Base-by-base conservation (phyloP, 2,113 vertebrate species). In the Tapirus terrestris region DNA sequence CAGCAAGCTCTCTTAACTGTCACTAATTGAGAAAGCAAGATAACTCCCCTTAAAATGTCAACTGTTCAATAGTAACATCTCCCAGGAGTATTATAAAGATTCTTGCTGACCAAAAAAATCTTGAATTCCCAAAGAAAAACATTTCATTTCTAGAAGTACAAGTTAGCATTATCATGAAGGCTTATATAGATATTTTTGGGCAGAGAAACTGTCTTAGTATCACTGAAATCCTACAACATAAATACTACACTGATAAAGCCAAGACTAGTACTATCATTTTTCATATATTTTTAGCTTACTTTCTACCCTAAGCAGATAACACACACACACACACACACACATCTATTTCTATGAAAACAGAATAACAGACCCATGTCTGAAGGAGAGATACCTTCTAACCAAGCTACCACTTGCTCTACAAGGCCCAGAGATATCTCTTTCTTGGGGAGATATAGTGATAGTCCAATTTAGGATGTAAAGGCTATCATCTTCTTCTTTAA, bases 21-120 rank as follows among this genome's bases (percentile, higher is more conserved):
- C 60, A 51, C 45, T 98, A 96, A 93, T 89, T 97, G 80, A 95
- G 56, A 79, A 86, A 97, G 45, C 70, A 83, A 75, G 56, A 73
- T 65, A 86, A 80, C 95, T 68, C 9, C 36, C 29, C 23, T 84
- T 75, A 85, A 91, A 84, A 84, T 91, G 9, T 75, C 70, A 95
- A 25, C 13, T 82, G 25, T 51, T 79, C 56, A 72, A 81, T 29
- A 36, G 16, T 67, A 93, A 51, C 14, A 48, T 77, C 9, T 93
- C 82, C 68, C 18, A 39, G 29, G 8, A 89, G 27, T 43, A 65
- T 67, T 73, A 75, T 36, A 83, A 79, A 67, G 43, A 95, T 73
- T 92, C 75, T 63, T 90, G 45, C 72, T 94, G 39, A 94, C 63
- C 84, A 16, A 77, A 67, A 97, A n/a, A 56, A 80, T 90, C 21